These are phyloP conservation scores for Serilophus lunatus DNA, from an alignment of 2,113 vertebrate genomes.

Conservation along the genomic window DNA sequence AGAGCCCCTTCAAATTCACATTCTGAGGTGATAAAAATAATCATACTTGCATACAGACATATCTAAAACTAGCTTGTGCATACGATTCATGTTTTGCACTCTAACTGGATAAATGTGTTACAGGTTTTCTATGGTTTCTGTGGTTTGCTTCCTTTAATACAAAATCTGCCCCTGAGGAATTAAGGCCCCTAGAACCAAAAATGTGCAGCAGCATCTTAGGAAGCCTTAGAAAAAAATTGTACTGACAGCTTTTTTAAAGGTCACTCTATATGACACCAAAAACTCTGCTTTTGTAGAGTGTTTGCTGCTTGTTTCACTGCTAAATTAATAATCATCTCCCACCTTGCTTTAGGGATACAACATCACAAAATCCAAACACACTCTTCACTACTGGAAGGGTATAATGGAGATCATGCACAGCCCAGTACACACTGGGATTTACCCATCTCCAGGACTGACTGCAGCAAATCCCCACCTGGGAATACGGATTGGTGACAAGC, in stretches of 20 bases:
- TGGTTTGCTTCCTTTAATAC: background rate
- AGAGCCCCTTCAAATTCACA: background rate
- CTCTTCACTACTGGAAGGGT: background rate
- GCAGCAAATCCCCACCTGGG: background rate
- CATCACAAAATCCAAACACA: background rate
- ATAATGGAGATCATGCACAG: background rate
- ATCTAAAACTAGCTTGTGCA: background rate
- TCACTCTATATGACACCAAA: background rate
- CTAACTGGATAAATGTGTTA: background rate
- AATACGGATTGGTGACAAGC: background rate
- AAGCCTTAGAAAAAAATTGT: background rate
- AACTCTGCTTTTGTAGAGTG: background rate
- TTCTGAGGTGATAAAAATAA: background rate
- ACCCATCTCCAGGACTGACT: background rate
- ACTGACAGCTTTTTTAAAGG: background rate
- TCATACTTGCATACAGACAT: background rate
- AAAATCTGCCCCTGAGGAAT: background rate
- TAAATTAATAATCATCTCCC: background rate
- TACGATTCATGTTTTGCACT: background rate
- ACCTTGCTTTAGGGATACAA: background rate
- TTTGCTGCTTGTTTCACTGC: background rate
- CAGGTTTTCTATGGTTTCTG: background rate
- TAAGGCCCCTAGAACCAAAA: background rate
- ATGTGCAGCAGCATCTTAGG: background rate
- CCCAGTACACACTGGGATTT: background rate